phyloP scores from a whole-genome alignment of 2,888 invertebrate species.

The Corbicula japonica region DNA sequence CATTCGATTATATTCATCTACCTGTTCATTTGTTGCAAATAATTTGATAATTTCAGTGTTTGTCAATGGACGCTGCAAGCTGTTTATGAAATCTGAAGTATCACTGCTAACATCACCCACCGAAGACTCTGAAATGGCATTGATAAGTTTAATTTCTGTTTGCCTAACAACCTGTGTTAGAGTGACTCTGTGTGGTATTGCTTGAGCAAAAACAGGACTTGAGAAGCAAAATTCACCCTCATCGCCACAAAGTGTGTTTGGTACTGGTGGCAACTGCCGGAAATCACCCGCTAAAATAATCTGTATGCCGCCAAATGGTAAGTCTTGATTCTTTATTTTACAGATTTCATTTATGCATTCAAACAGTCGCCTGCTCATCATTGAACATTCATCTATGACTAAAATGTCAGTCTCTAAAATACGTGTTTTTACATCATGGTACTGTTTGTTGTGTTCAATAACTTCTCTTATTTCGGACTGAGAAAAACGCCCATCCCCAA shows the following conservation, averaged over 20 bases:
- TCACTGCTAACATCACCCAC: background rate
- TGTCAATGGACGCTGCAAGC: background rate
- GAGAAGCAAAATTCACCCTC: constrained; percentile 4
- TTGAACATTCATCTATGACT: too few species aligned
- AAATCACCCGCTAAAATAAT: constrained; percentile 2
- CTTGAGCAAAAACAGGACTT: background rate
- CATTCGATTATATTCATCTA: constrained; percentile 25
- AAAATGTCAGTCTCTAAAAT: too few species aligned
- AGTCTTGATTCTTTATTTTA: too few species aligned
- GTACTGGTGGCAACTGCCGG: constrained; percentile 8
- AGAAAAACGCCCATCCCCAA: too few species aligned
- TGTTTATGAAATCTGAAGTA: constrained; percentile 5
- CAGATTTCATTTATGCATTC: too few species aligned
- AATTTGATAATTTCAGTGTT: background rate
- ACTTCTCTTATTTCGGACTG: too few species aligned
- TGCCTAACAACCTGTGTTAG: constrained; percentile 3
- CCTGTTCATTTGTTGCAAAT: constrained; percentile 16
- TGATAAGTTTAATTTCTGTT: background rate
- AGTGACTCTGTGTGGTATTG: background rate
- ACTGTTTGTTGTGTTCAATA: too few species aligned
- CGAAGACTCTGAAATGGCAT: background rate
- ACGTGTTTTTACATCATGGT: too few species aligned
- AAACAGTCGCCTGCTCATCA: too few species aligned
- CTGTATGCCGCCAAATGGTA: constrained; percentile 5
- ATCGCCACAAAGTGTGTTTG: background rate